Evolutionary conservation across 2,113 vertebrate species (phyloP).

Genomic region (Actinemys pallida): DNA sequence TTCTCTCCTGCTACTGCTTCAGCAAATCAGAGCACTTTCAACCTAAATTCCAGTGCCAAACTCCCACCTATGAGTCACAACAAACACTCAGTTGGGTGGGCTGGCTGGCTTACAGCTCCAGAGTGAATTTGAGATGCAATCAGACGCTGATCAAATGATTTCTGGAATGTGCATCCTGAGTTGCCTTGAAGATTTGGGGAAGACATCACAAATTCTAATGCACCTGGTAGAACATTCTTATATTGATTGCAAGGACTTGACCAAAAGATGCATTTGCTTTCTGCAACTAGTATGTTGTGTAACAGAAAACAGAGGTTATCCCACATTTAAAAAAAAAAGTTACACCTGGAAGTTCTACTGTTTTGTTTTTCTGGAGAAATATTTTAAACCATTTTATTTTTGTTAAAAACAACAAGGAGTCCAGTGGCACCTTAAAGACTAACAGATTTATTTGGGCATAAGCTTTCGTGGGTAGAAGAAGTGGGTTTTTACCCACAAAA

Average conservation of each 20-base stretch:
- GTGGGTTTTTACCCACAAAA: too few species aligned
- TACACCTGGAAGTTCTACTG: background rate
- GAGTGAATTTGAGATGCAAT: background rate
- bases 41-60: background rate
- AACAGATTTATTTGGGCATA: too few species aligned
- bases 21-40: background rate
- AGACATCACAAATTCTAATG: background rate
- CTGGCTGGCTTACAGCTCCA: background rate
- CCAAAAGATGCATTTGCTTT: too few species aligned
- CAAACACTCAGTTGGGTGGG: background rate
- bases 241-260: background rate
- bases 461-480: too few species aligned
- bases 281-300: background rate
- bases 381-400: background rate
- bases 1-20: background rate
- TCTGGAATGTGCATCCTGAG: background rate
- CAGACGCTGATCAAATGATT: background rate
- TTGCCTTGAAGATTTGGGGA: background rate
- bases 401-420: background rate
- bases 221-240: background rate
- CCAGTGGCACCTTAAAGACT: too few species aligned
- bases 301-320: background rate
- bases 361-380: background rate
- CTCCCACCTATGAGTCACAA: background rate
- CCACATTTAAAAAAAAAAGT: background rate